These are phyloP conservation scores for Oreocharis arfaki DNA, from an alignment of 2,113 vertebrate genomes.

Conservation along the genomic window DNA sequence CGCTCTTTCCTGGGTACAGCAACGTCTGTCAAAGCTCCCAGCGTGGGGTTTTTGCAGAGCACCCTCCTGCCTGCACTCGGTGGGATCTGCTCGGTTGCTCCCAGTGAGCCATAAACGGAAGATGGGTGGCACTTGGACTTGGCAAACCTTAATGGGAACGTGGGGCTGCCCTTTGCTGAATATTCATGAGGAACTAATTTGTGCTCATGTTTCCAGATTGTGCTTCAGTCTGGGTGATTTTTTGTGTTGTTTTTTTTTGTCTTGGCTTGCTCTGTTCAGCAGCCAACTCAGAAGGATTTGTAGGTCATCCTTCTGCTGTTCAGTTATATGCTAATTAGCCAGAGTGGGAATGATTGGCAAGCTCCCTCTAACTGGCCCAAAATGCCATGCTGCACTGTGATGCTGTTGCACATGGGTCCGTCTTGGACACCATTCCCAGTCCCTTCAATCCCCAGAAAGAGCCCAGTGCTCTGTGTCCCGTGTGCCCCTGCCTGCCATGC, in stretches of 20 bases:
- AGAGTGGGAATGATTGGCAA: background rate
- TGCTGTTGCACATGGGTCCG: rapidly evolving
- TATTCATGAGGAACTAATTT: slow-evolving; percentile 40
- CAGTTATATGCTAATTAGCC: background rate
- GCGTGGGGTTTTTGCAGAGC: background rate
- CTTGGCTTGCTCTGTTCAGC: background rate
- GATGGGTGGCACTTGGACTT: background rate
- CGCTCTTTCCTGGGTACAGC: background rate
- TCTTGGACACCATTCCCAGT: background rate
- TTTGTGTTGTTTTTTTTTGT: background rate
- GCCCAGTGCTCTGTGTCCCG: rapidly evolving
- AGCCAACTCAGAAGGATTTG: background rate
- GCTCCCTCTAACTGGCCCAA: background rate
- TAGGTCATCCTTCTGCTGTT: slow-evolving; percentile 16
- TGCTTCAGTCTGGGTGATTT: background rate
- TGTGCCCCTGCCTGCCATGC: rapidly evolving
- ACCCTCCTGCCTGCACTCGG: rapidly evolving
- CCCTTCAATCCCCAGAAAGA: background rate
- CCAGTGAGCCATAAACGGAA: background rate
- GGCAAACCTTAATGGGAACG: background rate
- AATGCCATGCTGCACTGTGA: rapidly evolving
- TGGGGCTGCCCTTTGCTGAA: background rate
- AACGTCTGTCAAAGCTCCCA: background rate
- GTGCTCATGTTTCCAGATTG: background rate
- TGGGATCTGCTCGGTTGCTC: rapidly evolving